Conservation (phyloP, 2,113 vertebrate genomes). For the Calyptommatus sinebrachiatus region DNA sequence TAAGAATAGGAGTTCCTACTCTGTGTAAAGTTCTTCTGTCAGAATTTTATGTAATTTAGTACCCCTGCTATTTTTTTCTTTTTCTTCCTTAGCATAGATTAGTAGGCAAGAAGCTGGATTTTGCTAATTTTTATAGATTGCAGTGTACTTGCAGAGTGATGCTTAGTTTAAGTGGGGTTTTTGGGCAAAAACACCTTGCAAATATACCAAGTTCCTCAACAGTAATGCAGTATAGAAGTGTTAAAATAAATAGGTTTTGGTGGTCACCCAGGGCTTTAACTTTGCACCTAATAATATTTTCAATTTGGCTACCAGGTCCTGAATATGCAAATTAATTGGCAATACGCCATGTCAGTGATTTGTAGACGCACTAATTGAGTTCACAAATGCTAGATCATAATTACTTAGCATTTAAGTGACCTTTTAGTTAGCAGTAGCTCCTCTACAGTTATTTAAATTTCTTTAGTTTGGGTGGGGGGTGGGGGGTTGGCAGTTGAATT, state of each 20-base stretch:
- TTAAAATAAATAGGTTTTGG: neutral
- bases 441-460: conserved; percentile 30
- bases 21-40: neutral
- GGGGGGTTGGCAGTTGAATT: conserved; percentile 21
- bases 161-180: too few species aligned
- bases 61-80: neutral
- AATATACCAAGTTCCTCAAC: too few species aligned
- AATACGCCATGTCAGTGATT: neutral
- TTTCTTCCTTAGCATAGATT: neutral
- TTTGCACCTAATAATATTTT: neutral
- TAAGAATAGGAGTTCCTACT: neutral
- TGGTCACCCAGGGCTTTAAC: neutral
- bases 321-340: neutral
- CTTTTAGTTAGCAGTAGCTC: conserved; percentile 21
- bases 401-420: conserved; percentile 25
- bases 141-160: too few species aligned
- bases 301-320: neutral
- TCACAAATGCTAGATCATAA: neutral
- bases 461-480: conserved; percentile 1
- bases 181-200: too few species aligned
- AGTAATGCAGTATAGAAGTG: neutral
- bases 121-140: neutral
- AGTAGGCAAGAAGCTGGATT: neutral
- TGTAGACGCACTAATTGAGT: neutral
- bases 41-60: neutral